Percentiles rank a stretch among this genome's conserved stretches.
phyloP scores from a whole-genome alignment of 1,140 invertebrate genomes.

The Brachionus calyciflorus region DNA sequence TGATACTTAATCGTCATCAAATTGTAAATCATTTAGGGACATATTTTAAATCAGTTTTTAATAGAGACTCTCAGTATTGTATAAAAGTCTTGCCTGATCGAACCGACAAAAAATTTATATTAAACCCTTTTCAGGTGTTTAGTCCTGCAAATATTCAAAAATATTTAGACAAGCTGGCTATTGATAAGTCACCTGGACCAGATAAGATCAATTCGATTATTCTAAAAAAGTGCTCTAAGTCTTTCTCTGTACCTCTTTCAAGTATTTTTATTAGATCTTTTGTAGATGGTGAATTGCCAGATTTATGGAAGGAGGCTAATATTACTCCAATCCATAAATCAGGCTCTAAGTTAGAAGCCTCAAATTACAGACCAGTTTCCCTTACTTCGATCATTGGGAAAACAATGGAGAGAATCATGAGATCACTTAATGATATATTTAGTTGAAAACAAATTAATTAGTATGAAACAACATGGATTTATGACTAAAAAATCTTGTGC shows the following conservation, averaged over 20 bases:
- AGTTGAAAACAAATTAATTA: conserved; percentile 16
- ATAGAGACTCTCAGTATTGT: no score
- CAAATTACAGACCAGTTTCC: conserved; percentile 46
- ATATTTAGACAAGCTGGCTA: no score
- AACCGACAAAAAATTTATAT: no score
- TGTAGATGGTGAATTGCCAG: not conserved
- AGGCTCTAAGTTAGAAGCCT: not conserved
- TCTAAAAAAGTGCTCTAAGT: not conserved
- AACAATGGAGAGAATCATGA: conserved; percentile 18
- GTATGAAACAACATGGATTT: conserved; percentile 4
- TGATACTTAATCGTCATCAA: no score
- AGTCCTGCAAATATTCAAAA: no score
- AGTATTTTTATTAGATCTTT: not conserved
- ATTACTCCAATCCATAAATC: conserved; percentile 44
- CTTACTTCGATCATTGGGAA: not conserved
- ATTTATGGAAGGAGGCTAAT: conserved; percentile 27
- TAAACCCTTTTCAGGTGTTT: no score
- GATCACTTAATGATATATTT: conserved; percentile 14
- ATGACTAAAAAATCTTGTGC: not conserved
- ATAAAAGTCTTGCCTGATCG: no score
- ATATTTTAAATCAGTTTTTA: no score
- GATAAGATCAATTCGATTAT: not conserved
- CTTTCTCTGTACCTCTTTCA: no score
- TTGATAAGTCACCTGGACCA: no score
- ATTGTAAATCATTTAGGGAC: no score